Base-by-base conservation (phyloP, 2,888 invertebrate species). In the Gandaritis pyraliata region DNA sequence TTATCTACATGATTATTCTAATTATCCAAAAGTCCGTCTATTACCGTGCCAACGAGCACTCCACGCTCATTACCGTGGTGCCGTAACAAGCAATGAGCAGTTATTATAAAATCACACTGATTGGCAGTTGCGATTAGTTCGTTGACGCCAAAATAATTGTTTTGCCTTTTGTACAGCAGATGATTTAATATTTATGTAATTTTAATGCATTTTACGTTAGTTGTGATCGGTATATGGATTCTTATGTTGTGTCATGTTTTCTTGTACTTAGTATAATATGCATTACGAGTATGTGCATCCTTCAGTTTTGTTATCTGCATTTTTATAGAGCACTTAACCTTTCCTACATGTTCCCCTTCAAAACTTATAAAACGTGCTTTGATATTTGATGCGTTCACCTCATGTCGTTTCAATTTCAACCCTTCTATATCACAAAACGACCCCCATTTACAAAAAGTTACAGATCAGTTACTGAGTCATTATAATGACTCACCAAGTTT, bases 401-500 rank as follows among this genome's bases (percentile, higher is more conserved):
- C 54, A 52, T 48, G 55, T 15, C 33, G 33, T 33, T 33, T 33
- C 33, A 33, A 36, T 58, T 49, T 16, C 58, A 61, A 66, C 68
- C 68, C 69, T 69, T 64, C 52, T 50, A 60, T 65, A 67, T 51
- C 62, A 58, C 43, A 16, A 43, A 43, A 16, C 10, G 33, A 45
- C 45, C 60, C 62, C 60, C 16, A 16, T 43, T 16, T 2, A 16
- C 64, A 56, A 61, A 66, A 52, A 63, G 58, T 53, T 47, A 59
- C 30, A 56, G 38, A 52, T 59, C 55, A 58, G 58, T 46, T 60
- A 72, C 65, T 81, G 81, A 81, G 59, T 82, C 78, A 81, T 70
- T 68, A 30, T 47, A 58, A 68, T 83, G 81, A 84, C 63, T 83
- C 82, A 82, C 65, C 48, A 69, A 72, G 72, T 70, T 76, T 72